phyloP scores from a whole-genome alignment of 2,797 vertebrate species.

The Delichon dasypus region DNA sequence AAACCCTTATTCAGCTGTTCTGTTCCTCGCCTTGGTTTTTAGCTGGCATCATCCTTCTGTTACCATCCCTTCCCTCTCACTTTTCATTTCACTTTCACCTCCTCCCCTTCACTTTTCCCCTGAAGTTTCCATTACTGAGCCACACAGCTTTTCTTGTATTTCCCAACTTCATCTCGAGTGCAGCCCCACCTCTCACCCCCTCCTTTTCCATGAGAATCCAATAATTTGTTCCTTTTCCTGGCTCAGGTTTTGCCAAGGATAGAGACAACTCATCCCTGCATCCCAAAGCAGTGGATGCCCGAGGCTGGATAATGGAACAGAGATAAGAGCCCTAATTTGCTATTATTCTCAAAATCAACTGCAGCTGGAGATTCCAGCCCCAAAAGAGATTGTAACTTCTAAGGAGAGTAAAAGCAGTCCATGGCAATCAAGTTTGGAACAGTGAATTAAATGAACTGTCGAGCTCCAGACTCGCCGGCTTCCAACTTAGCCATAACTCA shows the following conservation, averaged over 20 bases:
- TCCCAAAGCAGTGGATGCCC: not conserved
- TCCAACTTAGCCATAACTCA: not conserved
- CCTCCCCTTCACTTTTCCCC: not conserved
- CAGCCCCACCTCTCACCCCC: not conserved
- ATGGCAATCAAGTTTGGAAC: not conserved
- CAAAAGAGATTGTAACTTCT: not conserved
- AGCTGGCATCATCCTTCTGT: not conserved
- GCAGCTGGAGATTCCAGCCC: not conserved
- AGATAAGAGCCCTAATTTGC: not conserved
- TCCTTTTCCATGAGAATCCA: not conserved
- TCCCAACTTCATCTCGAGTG: not conserved
- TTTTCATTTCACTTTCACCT: not conserved
- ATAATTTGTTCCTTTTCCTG: not conserved
- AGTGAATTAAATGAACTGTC: not conserved
- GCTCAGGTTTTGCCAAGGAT: not conserved
- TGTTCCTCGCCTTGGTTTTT: not conserved
- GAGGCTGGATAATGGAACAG: not conserved
- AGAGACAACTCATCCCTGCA: not conserved
- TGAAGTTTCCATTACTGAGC: not conserved
- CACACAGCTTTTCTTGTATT: not conserved
- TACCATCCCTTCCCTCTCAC: not conserved
- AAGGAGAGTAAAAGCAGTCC: not conserved
- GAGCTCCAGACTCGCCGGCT: not conserved
- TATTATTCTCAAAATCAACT: not conserved
- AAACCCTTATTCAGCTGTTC: not conserved